Evolutionary conservation across 1,140 invertebrate genomes (phyloP).

Genomic region (Lordiphosa stackelbergi): DNA sequence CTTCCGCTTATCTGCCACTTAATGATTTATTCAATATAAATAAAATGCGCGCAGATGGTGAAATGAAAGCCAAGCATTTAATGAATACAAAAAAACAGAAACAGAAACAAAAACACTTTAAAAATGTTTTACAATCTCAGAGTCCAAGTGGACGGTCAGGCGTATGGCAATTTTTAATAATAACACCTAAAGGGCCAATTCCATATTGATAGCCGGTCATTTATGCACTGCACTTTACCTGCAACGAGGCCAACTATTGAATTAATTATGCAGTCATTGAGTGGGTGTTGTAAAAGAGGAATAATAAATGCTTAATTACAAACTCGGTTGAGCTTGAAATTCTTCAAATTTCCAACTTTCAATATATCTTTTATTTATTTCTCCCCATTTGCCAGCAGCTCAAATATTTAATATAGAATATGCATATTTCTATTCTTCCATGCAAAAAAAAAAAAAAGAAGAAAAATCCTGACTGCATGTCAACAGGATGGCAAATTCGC

Average conservation of each 20-base stretch:
- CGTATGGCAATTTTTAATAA: too few relatives aligned
- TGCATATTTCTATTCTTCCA: slow-evolving; percentile 13
- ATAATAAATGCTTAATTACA: too few relatives aligned
- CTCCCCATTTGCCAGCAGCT: neutral
- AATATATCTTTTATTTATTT: neutral
- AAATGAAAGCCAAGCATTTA: neutral
- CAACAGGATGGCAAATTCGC: slow-evolving; percentile 22
- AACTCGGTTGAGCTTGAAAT: too few relatives aligned
- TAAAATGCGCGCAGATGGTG: neutral
- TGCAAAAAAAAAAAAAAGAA: slow-evolving; percentile 14
- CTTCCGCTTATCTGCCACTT: slow-evolving; percentile 15
- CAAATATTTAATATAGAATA: slow-evolving; percentile 46
- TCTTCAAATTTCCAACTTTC: too few relatives aligned
- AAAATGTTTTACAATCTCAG: too few relatives aligned
- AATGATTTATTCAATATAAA: slow-evolving; percentile 16
- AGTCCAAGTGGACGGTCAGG: too few relatives aligned
- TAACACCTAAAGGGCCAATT: slow-evolving; percentile 1
- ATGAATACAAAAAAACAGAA: slow-evolving; percentile 5
- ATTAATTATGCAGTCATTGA: too few relatives aligned
- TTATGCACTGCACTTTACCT: slow-evolving; percentile 1
- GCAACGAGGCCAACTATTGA: too few relatives aligned
- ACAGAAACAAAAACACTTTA: too few relatives aligned
- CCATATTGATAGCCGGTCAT: slow-evolving; percentile 4
- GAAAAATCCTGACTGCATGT: slow-evolving; percentile 37
- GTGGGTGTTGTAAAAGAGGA: too few relatives aligned